These are phyloP conservation scores for Corythornis vintsioides DNA, from an alignment of 2,113 vertebrate species.

Conservation along the genomic window DNA sequence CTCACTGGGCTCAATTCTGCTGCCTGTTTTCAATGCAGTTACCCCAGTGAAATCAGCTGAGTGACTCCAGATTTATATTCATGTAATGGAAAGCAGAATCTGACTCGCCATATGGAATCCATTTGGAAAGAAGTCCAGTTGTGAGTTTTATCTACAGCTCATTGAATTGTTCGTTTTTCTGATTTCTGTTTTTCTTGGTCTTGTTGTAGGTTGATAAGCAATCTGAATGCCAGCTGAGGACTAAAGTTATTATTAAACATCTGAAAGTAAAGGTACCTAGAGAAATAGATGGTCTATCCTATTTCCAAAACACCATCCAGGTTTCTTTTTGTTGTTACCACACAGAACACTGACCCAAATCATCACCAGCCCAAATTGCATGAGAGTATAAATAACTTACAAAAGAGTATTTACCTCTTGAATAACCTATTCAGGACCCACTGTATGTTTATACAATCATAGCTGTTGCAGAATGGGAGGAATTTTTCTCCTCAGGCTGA, in stretches of 20 bases:
- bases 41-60: constrained; percentile 27
- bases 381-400: neutral
- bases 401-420: constrained; percentile 7
- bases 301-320: constrained; percentile 5
- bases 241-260: constrained; percentile 6
- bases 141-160: constrained; percentile 47
- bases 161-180: constrained; percentile 59
- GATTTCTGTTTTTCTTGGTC: constrained; percentile 52
- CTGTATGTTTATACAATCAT: constrained; percentile 13
- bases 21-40: constrained; percentile 50
- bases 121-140: constrained; percentile 51
- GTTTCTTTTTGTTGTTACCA: constrained; percentile 7
- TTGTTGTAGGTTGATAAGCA: constrained; percentile 46
- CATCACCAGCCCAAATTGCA: neutral
- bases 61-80: constrained; percentile 57
- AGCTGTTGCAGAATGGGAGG: neutral
- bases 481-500: neutral
- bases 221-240: constrained; percentile 29
- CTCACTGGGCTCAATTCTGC: constrained; percentile 16
- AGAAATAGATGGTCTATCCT: constrained; percentile 13
- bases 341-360: constrained; percentile 17
- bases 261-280: constrained; percentile 6
- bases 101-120: constrained; percentile 50
- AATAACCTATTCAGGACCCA: constrained; percentile 1
- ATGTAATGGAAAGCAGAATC: constrained; percentile 61